These are phyloP conservation scores for Ferrisia virgata DNA, from an alignment of 2,888 invertebrate species.

Conservation along the genomic window DNA sequence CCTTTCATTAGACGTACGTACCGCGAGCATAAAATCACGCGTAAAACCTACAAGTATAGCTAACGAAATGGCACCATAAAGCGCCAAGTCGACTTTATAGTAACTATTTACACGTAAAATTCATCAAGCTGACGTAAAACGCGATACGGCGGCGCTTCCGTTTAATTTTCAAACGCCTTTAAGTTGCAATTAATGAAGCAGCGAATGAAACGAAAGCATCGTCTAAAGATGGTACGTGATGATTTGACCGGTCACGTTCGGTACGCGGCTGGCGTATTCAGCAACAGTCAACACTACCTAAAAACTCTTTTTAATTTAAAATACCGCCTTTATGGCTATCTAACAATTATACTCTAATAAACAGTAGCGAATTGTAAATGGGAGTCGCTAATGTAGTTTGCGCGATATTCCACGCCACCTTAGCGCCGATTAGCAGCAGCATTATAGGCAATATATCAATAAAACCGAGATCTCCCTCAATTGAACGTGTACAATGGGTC, in stretches of 20 bases:
- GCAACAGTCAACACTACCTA: slow-evolving; percentile 22
- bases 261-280: neutral
- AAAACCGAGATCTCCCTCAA: neutral
- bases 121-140: slow-evolving; percentile 3
- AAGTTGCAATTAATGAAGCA: slow-evolving; percentile 15
- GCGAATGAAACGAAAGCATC: slow-evolving; percentile 1
- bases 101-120: slow-evolving; percentile 16
- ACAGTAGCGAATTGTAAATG: slow-evolving; percentile 29
- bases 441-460: neutral
- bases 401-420: neutral
- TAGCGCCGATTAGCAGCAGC: neutral
- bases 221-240: slow-evolving; percentile 18
- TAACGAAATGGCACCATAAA: neutral
- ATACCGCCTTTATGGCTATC: slow-evolving; percentile 8
- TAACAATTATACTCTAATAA: slow-evolving; percentile 32
- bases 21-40: neutral
- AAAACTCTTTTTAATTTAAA: slow-evolving; percentile 32
- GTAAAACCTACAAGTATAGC: neutral
- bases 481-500: neutral
- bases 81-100: neutral
- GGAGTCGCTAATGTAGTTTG: neutral
- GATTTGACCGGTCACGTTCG: slow-evolving; percentile 28
- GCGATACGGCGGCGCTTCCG: neutral
- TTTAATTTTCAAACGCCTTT: slow-evolving; percentile 28
- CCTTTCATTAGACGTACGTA: neutral